A percentile compares a stretch with the other conserved stretches of the same genome.
phyloP scores from a whole-genome alignment of 2,888 invertebrate genomes.

The Amblyjoppa fuscipennis region DNA sequence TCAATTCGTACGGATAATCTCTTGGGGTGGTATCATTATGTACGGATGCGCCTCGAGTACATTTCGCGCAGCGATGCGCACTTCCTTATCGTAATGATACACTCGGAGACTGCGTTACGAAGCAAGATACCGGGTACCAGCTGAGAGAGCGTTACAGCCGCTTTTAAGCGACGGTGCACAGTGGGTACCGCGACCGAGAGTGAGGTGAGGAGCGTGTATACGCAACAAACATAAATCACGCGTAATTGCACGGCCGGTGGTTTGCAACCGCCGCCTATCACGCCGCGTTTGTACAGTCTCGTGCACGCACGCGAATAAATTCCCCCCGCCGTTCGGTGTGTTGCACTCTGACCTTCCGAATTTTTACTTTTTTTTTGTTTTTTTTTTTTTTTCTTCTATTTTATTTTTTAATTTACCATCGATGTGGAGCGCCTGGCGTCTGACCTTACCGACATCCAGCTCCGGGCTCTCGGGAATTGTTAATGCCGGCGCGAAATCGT shows the following conservation, averaged over 20 bases:
- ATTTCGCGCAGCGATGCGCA: slow-evolving; percentile 35
- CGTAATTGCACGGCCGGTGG: slow-evolving; percentile 69
- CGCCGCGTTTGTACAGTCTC: slow-evolving; percentile 39
- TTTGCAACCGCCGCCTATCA: slow-evolving; percentile 52
- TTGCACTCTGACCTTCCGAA: slow-evolving; percentile 62
- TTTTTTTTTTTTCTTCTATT: background rate
- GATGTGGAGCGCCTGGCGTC: background rate
- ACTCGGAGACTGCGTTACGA: slow-evolving; percentile 38
- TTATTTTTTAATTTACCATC: slow-evolving; percentile 19
- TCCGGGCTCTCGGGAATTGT: background rate
- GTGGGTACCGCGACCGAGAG: slow-evolving; percentile 44
- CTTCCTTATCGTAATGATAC: slow-evolving; percentile 67
- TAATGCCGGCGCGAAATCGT: slow-evolving; percentile 8
- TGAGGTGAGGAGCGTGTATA: slow-evolving; percentile 54
- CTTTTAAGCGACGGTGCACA: slow-evolving; percentile 33
- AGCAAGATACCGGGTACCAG: slow-evolving; percentile 47
- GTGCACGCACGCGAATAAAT: slow-evolving; percentile 65
- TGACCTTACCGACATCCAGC: slow-evolving; percentile 1
- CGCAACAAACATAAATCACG: slow-evolving; percentile 71
- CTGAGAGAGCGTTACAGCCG: slow-evolving; percentile 59
- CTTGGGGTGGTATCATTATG: slow-evolving; percentile 20
- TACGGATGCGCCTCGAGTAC: slow-evolving; percentile 35
- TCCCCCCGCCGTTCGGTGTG: slow-evolving; percentile 6
- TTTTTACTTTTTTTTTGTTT: background rate
- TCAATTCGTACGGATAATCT: slow-evolving; percentile 28